Evolutionary conservation across 1,140 invertebrate species (phyloP), one percentile per base, ranked within the genome.

Genomic region (Ceratosolen solmsi): DNA sequence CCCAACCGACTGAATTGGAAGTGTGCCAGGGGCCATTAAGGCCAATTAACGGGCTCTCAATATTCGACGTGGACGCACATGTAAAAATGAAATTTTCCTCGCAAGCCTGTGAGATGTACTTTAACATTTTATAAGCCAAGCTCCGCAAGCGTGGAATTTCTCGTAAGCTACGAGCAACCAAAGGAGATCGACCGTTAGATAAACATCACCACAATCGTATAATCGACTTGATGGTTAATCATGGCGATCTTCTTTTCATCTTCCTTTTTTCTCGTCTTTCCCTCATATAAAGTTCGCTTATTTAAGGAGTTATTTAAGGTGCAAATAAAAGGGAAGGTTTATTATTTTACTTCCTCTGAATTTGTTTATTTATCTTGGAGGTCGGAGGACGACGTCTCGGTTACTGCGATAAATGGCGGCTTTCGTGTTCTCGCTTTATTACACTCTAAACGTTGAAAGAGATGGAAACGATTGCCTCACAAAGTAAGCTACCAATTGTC

Each of bases 211-310:
- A 41, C 27, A 46, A 49, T 68, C 63, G 27, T 70, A 54, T 70
- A 79, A 54, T 79, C 63, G 41, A 27, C 65, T 17, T 27, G 76
- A 70, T 79, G 76, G 65, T 79, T 63, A 36, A 79, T 79, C 54
- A 70, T 38, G 56, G 65, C 20, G 20, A 25, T 25, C 2, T 56
- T 25, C 30, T 51, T 78, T 27, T 11, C 33, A 22, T 27, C 22
- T 25, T 60, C 36, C n/a, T 78, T 78, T 51, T 17, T 78, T 68
- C 54, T 30, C n/a, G n/a, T 27, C 30, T 13, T 41, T 25, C 17
- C 20, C 22, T 11, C 27, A 17, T 63, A 46, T 76, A 76, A 76
- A 76, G 54, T 76, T 76, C n/a, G 33, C 15, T 58, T 13, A 17
- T 25, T 63, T n/a, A n/a, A n/a, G n/a, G n/a, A n/a, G n/a, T n/a